Evolutionary conservation across 1,140 invertebrate species (phyloP), one percentile per base, ranked within the genome.

Genomic region (Battus philenor): DNA sequence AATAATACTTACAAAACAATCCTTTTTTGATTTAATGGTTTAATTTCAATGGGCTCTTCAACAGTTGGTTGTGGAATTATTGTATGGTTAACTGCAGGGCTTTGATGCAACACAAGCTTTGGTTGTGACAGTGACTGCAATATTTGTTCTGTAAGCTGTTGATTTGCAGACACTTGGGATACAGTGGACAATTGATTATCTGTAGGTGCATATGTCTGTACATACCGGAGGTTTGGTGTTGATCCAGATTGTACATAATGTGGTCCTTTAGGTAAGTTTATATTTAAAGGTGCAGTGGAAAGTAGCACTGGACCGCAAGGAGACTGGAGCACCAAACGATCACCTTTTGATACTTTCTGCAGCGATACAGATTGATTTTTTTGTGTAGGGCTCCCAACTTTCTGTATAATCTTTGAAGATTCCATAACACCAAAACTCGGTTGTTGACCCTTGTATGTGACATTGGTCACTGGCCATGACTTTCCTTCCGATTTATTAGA

Each of bases 61-160:
- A 65, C 17, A 31, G 52, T 53, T 1, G 56, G 38, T 36, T 57
- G 15, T 32, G 63, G 53, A 24, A 51, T 39, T 18, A 66, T 34
- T 15, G 50, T 63, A 44, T 70, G 68, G 47, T 66, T 65, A 8
- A 69, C 20, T 20, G 67, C 51, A 2, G 72, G 68, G 43, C 57
- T 66, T 22, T 70, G 49, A 36, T 75, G 69, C 29, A 82, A 41
- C 66, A 82, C 70, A 10, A 81, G 41, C 44, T 87, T 86, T 1
- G 83, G 79, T 46, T 86, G 78, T 18, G 80, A 77, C 12, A 87
- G 49, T 7, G 83, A 86, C 31, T 87, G 82, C 32, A 87, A 51
- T 49, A 87, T 87, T 60, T 87, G 82, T 17, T 82, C 86, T 33
- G 86, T 87, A 6, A 86, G 54, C 44, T 85, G 78, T 44, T 86